A percentile compares a stretch with the other conserved stretches of the same genome.
These are phyloP conservation scores for Luidia sarsii DNA, from an alignment of 53 echinoderm and acorn worm genomes.

Conservation along the genomic window DNA sequence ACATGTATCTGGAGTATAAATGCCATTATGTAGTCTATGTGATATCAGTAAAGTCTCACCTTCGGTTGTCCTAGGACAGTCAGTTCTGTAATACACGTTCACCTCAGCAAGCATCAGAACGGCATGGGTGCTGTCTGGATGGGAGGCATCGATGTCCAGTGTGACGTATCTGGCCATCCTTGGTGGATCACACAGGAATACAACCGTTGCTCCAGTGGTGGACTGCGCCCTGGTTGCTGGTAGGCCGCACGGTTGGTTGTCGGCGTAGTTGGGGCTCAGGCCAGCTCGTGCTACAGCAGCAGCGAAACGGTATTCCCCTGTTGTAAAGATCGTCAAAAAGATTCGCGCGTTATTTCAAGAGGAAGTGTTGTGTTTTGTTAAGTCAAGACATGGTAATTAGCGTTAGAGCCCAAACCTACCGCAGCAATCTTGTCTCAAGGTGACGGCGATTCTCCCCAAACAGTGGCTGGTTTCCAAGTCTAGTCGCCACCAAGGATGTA, in stretches of 20 bases:
- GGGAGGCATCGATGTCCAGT: slow-evolving; percentile 18
- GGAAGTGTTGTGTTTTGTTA: no score
- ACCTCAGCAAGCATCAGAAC: slow-evolving; percentile 12
- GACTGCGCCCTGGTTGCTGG: slow-evolving; percentile 34
- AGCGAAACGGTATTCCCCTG: neutral
- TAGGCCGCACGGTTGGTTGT: slow-evolving; percentile 17
- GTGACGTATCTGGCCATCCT: slow-evolving; percentile 12
- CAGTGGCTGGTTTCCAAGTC: slow-evolving; percentile 7
- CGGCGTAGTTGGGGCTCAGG: neutral
- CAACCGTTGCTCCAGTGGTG: neutral
- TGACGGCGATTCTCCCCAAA: slow-evolving; percentile 10
- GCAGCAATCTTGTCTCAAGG: neutral
- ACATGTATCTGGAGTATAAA: no score
- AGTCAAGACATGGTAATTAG: no score
- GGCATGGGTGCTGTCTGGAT: neutral
- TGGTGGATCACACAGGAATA: slow-evolving; percentile 30
- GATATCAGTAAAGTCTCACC: neutral
- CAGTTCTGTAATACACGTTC: neutral
- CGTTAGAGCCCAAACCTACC: neutral
- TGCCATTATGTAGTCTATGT: no score
- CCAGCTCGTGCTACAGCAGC: neutral
- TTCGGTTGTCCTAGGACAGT: neutral
- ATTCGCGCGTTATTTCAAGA: neutral
- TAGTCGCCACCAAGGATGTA: slow-evolving; percentile 32
- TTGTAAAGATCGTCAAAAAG: no score